Evolutionary conservation across 2,888 invertebrate species (phyloP).

Genomic region (Hypomecis punctinalis): DNA sequence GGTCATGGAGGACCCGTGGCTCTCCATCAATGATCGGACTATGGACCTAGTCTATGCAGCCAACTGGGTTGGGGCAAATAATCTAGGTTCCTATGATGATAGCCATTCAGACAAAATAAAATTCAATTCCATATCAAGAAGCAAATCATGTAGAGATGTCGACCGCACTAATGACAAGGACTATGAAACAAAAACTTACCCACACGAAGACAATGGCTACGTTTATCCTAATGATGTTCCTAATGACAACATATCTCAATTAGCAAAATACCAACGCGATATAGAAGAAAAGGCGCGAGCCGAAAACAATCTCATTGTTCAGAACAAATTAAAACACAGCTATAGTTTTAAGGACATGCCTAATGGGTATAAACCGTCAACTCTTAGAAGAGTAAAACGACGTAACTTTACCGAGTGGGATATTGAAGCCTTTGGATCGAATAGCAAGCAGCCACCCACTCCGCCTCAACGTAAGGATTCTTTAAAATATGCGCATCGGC

Average conservation of each 20-base stretch:
- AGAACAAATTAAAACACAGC: constrained; percentile 82
- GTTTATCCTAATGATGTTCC: constrained; percentile 66
- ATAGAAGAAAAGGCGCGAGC: constrained; percentile 82
- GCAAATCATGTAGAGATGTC: constrained; percentile 80
- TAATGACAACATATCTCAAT: constrained; percentile 78
- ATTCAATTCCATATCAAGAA: constrained; percentile 80
- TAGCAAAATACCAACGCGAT: constrained; percentile 87
- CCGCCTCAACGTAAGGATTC: constrained; percentile 81
- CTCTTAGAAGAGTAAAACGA: constrained; percentile 82
- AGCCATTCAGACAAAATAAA: constrained; percentile 63
- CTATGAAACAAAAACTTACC: constrained; percentile 64
- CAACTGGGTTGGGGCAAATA: constrained; percentile 92
- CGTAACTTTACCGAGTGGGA: constrained; percentile 86
- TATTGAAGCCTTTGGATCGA: constrained; percentile 72
- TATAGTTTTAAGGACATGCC: constrained; percentile 86
- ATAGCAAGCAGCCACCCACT: constrained; percentile 70
- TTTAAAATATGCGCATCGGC: constrained; percentile 80
- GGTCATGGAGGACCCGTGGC: constrained; percentile 90
- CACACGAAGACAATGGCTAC: constrained; percentile 66
- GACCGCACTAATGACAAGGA: constrained; percentile 67
- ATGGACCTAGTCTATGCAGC: constrained; percentile 93
- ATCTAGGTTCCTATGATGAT: constrained; percentile 76
- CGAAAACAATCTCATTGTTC: constrained; percentile 82
- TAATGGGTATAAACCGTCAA: constrained; percentile 86
- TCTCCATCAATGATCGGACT: constrained; percentile 87